Evolutionary conservation across 2,888 invertebrate genomes (phyloP).

Genomic region (Drosophila glabriapex): DNA sequence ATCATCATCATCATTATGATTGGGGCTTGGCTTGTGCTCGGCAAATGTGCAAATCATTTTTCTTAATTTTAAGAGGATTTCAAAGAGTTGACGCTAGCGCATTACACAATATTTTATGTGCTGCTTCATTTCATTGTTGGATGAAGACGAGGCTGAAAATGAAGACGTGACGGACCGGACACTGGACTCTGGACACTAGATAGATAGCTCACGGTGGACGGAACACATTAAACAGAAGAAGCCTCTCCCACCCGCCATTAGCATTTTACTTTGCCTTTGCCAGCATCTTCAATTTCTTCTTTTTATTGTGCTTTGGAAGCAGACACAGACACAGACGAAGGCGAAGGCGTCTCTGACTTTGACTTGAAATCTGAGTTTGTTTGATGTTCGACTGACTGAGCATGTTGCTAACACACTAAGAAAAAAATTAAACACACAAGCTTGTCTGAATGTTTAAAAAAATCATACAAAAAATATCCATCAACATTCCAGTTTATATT

Average conservation of each 20-base stretch:
- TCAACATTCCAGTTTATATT: background rate
- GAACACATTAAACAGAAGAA: slow-evolving; percentile 24
- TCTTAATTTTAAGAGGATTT: slow-evolving; percentile 75
- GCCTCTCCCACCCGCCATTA: slow-evolving; percentile 28
- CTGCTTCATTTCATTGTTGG: slow-evolving; percentile 1
- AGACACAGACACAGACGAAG: background rate
- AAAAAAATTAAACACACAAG: background rate
- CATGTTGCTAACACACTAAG: slow-evolving; percentile 22
- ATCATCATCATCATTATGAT: slow-evolving; percentile 5
- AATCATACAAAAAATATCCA: background rate
- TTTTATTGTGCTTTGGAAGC: slow-evolving; percentile 14
- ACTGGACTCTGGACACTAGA: slow-evolving; percentile 17
- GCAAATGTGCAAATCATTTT: slow-evolving; percentile 75
- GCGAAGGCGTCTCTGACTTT: slow-evolving; percentile 19
- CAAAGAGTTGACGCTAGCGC: slow-evolving; percentile 35
- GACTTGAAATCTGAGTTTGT: slow-evolving; percentile 50
- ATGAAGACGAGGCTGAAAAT: slow-evolving; percentile 28
- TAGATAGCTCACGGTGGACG: slow-evolving; percentile 26
- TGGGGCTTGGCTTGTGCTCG: slow-evolving; percentile 33
- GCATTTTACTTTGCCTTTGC: background rate
- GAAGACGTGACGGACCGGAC: slow-evolving; percentile 33
- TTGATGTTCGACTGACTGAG: slow-evolving; percentile 63
- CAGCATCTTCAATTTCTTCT: slow-evolving; percentile 12
- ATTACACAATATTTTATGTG: slow-evolving; percentile 62
- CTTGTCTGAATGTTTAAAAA: background rate